phyloP scores from a whole-genome alignment of 2,797 vertebrate genomes.

The Falco peregrinus region DNA sequence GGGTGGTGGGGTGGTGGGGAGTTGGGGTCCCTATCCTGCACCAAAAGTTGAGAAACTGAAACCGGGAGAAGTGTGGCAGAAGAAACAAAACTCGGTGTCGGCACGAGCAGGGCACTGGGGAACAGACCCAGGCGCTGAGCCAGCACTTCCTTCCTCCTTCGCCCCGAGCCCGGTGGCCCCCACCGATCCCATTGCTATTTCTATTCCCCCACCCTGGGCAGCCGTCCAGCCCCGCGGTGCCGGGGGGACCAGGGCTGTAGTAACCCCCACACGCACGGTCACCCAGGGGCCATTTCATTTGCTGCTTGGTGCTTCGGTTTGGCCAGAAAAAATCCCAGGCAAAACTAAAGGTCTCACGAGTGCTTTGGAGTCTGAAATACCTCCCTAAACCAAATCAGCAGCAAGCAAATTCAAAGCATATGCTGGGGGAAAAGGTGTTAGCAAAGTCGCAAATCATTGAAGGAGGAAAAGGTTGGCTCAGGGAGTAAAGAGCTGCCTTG shows the following conservation, averaged over 20 bases:
- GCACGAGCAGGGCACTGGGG: rapidly evolving
- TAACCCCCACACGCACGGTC: not conserved
- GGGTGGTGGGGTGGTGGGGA: rapidly evolving
- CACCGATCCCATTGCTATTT: not conserved
- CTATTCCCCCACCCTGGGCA: not conserved
- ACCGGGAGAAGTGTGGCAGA: rapidly evolving
- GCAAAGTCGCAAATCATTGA: rapidly evolving
- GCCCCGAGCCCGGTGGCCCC: not conserved
- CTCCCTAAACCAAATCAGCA: not conserved
- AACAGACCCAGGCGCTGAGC: not conserved
- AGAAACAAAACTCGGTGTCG: not conserved
- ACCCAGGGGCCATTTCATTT: rapidly evolving
- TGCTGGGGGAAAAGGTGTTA: not conserved
- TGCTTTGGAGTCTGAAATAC: not conserved
- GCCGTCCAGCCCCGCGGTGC: not conserved
- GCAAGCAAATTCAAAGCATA: not conserved
- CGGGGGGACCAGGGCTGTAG: no score
- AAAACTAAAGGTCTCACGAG: not conserved
- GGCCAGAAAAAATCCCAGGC: not conserved
- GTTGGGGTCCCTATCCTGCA: not conserved
- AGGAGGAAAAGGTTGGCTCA: not conserved
- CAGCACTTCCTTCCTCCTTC: not conserved
- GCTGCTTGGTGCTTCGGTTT: not conserved
- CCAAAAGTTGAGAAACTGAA: not conserved
- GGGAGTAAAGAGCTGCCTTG: not conserved